Conservation (phyloP, 2,888 invertebrate genomes). For the Notocelia uddmanniana region DNA sequence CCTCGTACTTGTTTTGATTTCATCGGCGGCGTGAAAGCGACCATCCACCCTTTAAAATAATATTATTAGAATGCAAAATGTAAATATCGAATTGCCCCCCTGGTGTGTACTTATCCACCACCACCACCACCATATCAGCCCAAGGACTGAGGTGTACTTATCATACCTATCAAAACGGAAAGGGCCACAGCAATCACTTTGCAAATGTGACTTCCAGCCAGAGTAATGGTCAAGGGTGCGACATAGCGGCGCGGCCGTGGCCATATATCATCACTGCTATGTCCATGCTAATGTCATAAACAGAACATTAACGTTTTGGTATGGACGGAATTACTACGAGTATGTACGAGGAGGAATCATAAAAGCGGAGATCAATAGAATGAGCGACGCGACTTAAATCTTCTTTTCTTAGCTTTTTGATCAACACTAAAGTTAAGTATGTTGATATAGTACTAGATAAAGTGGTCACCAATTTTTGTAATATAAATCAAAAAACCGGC, state of each 20-base stretch:
- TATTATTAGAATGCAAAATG: neutral
- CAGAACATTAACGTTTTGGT: slow-evolving; percentile 7
- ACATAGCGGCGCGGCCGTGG: neutral
- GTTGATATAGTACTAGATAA: no score
- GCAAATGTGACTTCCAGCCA: slow-evolving; percentile 20
- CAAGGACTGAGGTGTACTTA: no score
- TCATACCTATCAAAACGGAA: neutral
- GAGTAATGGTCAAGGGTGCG: slow-evolving; percentile 21
- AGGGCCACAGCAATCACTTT: slow-evolving; percentile 21
- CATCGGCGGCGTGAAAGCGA: no score
- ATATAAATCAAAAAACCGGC: no score
- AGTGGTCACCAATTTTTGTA: no score
- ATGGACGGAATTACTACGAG: neutral
- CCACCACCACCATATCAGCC: no score
- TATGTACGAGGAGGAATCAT: neutral
- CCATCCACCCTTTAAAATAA: no score
- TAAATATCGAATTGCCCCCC: neutral
- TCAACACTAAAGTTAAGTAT: no score
- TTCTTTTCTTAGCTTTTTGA: no score
- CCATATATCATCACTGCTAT: slow-evolving; percentile 12
- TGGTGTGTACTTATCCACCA: no score
- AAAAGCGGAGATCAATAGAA: no score
- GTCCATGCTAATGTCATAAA: slow-evolving; percentile 16
- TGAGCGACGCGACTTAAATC: no score
- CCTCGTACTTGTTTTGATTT: neutral